Conservation (phyloP, 2,113 vertebrate species). For the Tetraodon nigroviridis region DNA sequence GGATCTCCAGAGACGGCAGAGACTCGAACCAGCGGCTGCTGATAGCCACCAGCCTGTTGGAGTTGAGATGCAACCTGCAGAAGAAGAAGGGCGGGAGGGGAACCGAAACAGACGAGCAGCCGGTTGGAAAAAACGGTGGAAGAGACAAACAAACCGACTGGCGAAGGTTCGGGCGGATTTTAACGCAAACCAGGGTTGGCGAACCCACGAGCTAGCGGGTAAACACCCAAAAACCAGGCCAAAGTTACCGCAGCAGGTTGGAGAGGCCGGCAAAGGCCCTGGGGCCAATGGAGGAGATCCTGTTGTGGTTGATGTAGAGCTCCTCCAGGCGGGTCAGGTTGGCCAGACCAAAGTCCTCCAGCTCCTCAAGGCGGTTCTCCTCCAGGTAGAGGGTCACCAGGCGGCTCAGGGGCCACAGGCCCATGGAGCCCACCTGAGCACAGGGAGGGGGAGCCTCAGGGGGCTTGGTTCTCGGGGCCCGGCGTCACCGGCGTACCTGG, state of each 20-base stretch:
- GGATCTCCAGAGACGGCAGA: conserved; percentile 80
- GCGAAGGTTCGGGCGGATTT: too few relatives aligned
- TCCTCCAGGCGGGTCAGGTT: conserved; percentile 78
- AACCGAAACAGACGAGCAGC: not conserved
- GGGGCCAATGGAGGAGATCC: conserved; percentile 73
- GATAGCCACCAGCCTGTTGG: conserved; percentile 75
- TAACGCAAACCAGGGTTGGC: too few relatives aligned
- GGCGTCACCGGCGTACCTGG: conserved; percentile 34
- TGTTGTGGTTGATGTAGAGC: conserved; percentile 83
- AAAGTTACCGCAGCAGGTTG: conserved; percentile 61
- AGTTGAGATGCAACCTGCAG: conserved; percentile 78
- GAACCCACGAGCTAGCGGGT: too few relatives aligned
- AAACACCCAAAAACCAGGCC: not conserved
- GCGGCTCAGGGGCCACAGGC: conserved; percentile 67
- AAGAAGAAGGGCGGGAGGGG: not conserved
- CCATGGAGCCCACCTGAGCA: conserved; percentile 56
- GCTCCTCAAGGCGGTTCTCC: conserved; percentile 77
- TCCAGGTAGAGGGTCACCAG: conserved; percentile 81
- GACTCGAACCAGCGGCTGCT: conserved; percentile 78
- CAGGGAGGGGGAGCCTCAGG: not conserved
- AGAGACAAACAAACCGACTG: not conserved
- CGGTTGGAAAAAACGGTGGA: not conserved
- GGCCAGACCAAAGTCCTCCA: conserved; percentile 74
- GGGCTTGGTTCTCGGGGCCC: too few relatives aligned
- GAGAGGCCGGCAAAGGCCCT: conserved; percentile 75